Percentiles rank a stretch among this genome's conserved stretches.
Conservation (phyloP, 2,888 invertebrate species). For the Axea sp. region DNA sequence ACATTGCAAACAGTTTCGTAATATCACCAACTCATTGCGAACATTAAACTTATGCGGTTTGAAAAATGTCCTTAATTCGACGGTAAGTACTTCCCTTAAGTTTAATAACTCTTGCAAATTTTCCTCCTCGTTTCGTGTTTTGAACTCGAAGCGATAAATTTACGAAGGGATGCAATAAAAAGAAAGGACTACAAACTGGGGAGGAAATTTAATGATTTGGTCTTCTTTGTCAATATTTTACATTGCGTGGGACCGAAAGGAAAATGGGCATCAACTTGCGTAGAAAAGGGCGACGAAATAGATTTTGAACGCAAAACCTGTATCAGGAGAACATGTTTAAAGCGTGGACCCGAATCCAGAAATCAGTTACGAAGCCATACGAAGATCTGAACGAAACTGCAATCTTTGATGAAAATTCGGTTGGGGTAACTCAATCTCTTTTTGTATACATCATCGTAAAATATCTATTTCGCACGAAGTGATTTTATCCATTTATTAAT, state of each 20-base stretch:
- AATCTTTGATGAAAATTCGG: conserved; percentile 31
- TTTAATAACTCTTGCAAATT: neutral
- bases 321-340: conserved; percentile 17
- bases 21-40: conserved; percentile 15
- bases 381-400: conserved; percentile 18
- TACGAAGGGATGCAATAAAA: too few relatives aligned
- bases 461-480: conserved; percentile 36
- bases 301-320: too few relatives aligned
- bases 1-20: conserved; percentile 24
- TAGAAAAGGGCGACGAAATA: too few relatives aligned
- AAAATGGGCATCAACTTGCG: too few relatives aligned
- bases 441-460: conserved; percentile 28
- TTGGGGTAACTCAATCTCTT: conserved; percentile 32
- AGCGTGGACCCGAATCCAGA: conserved; percentile 15
- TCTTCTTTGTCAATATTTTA: too few relatives aligned
- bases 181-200: too few relatives aligned
- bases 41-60: conserved; percentile 2
- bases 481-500: conserved; percentile 36
- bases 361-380: conserved; percentile 30
- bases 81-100: neutral
- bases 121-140: too few relatives aligned
- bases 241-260: too few relatives aligned
- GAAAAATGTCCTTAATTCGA: neutral
- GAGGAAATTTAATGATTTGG: too few relatives aligned
- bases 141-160: too few relatives aligned